Evolutionary conservation across 2,113 vertebrate genomes (phyloP).

Genomic region (Jaculus jaculus): DNA sequence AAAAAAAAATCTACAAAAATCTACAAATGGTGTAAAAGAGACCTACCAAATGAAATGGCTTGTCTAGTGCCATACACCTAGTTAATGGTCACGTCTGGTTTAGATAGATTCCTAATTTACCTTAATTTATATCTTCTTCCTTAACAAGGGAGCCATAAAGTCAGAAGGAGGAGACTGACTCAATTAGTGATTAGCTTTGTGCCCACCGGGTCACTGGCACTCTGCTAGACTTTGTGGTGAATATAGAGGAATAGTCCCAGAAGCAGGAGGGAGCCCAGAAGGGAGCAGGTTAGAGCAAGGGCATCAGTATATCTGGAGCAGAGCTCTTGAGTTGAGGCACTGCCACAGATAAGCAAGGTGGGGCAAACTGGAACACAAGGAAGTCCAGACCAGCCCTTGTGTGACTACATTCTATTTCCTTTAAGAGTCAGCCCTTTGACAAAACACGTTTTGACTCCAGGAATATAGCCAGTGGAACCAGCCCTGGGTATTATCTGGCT

Average conservation of each 20-base stretch:
- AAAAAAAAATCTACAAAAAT: too few relatives aligned
- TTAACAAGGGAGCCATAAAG: background rate
- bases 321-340: conserved; percentile 20
- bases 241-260: background rate
- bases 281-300: conserved; percentile 43
- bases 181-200: conserved; percentile 2
- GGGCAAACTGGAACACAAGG: conserved; percentile 42
- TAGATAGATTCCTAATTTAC: conserved; percentile 12
- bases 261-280: background rate
- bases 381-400: conserved; percentile 36
- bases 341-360: conserved; percentile 50
- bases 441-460: background rate
- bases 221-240: background rate
- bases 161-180: conserved; percentile 34
- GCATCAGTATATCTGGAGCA: conserved; percentile 25
- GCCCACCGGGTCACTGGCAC: background rate
- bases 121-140: conserved; percentile 4
- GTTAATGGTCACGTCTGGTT: conserved; percentile 3
- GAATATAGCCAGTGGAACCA: conserved; percentile 9
- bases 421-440: conserved; percentile 31
- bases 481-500: background rate
- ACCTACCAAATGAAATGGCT: conserved; percentile 21
- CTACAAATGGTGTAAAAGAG: conserved; percentile 7
- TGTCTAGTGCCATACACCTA: background rate
- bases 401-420: conserved; percentile 53